Evolutionary conservation across 2,113 vertebrate species (phyloP), one percentile per base, ranked within the genome.

Genomic region (Myocastor coypus): DNA sequence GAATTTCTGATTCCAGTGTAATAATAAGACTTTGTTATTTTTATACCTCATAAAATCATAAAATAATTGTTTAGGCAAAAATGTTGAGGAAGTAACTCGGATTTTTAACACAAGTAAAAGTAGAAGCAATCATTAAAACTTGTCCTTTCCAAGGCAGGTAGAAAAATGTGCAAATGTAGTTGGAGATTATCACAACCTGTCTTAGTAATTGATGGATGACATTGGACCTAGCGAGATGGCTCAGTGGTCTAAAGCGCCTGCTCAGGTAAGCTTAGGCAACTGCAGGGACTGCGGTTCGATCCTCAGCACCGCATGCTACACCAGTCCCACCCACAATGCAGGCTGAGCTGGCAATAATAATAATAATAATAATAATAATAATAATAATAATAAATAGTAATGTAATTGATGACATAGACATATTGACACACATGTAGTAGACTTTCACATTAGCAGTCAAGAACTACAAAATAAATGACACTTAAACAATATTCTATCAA

Each of bases 71-170:
- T 86, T 66, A 73, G 69, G 5, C 19, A 83, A 85, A 69, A 89
- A 17, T 55, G 92, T 50, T 13, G 40, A 32, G 5, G 73, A 75
- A 26, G 20, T 61, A 61, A 4, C 40, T 30, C 16, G 4, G 5
- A n/a, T 32, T 71, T 71, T 28, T 50, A 52, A 55, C 87, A 37
- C 32, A 95, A 91, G n/a, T 75, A 87, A 50, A 87, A 82, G 84
- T 64, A 69, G 81, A 64, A 82, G 9, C 2, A 50, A 50, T 68
- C 28, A 16, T 16, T 5, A 42, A 61, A 89, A 55, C 4, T 83
- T 42, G 37, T 17, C 75, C 64, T 20, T 82, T 0, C 0, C 66
- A 57, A 6, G 32, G 50, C 32, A 46, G 11, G 26, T 42, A 59
- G 40, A 73, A 73, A 86, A 85, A 26, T 85, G 2, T 34, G 55